A percentile compares a stretch with the other conserved stretches of the same genome.
These are phyloP conservation scores for Poliocrania exsul DNA, from an alignment of 2,797 vertebrate genomes.

Conservation along the genomic window DNA sequence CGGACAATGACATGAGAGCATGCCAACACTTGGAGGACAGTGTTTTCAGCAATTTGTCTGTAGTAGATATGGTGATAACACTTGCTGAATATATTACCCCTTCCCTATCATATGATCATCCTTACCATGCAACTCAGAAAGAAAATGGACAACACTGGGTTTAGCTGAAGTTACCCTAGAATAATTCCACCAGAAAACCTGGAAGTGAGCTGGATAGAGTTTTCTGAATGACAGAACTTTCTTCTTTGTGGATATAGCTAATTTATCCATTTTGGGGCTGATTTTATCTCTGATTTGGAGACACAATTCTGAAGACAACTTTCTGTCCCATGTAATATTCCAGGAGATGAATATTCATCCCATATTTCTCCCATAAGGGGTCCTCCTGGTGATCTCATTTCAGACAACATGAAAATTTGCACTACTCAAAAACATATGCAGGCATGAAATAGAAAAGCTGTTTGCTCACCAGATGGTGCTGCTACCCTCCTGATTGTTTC, in stretches of 20 bases:
- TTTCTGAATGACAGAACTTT: not conserved
- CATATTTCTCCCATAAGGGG: not conserved
- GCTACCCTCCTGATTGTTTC: slow-evolving; percentile 18
- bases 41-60: not conserved
- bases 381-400: not conserved
- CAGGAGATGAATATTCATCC: not conserved
- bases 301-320: not conserved
- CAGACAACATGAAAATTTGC: not conserved
- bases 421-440: not conserved
- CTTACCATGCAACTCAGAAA: not conserved
- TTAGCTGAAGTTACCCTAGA: not conserved
- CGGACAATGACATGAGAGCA: not conserved
- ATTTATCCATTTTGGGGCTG: not conserved
- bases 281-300: not conserved
- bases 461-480: slow-evolving; percentile 67
- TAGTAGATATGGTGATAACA: not conserved
- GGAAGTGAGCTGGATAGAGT: not conserved
- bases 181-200: not conserved
- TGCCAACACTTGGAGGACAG: not conserved
- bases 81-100: not conserved
- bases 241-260: not conserved
- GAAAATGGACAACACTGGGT: not conserved
- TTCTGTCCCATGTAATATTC: not conserved
- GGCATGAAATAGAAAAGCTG: not conserved
- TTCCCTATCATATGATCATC: not conserved